Conservation (phyloP, 2,797 vertebrate genomes). For the Tinamus major region DNA sequence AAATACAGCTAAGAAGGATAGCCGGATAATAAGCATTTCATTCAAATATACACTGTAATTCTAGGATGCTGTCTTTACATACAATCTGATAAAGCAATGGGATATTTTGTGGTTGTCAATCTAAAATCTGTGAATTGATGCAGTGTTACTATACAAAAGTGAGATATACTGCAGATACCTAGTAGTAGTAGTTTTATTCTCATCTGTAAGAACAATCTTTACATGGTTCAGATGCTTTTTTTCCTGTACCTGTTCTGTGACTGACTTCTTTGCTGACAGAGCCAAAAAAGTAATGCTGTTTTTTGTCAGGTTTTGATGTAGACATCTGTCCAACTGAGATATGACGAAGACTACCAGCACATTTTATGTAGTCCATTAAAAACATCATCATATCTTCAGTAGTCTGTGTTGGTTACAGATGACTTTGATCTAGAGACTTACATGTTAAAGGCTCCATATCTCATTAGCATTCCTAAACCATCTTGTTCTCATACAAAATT, state of each 20-base stretch:
- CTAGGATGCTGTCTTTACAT: not conserved
- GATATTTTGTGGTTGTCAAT: not conserved
- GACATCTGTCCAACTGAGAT: not conserved
- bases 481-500: conserved; percentile 48
- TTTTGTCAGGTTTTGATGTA: not conserved
- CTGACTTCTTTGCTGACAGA: not conserved
- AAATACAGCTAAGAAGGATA: not conserved
- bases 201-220: not conserved
- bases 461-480: conserved; percentile 35
- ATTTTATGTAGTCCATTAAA: not conserved
- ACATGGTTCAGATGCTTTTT: not conserved
- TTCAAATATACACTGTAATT: not conserved
- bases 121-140: not conserved
- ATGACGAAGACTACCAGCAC: not conserved
- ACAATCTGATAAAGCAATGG: not conserved
- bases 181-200: not conserved
- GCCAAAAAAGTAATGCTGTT: not conserved
- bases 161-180: not conserved
- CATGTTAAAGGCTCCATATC: not conserved
- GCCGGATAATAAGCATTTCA: not conserved
- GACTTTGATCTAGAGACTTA: conserved; percentile 29
- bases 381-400: not conserved
- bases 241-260: not conserved
- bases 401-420: not conserved
- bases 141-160: not conserved